Percentiles rank a stretch among this genome's conserved stretches.
Conservation (phyloP, 1,140 invertebrate species). For the Acromyrmex charruanus region DNA sequence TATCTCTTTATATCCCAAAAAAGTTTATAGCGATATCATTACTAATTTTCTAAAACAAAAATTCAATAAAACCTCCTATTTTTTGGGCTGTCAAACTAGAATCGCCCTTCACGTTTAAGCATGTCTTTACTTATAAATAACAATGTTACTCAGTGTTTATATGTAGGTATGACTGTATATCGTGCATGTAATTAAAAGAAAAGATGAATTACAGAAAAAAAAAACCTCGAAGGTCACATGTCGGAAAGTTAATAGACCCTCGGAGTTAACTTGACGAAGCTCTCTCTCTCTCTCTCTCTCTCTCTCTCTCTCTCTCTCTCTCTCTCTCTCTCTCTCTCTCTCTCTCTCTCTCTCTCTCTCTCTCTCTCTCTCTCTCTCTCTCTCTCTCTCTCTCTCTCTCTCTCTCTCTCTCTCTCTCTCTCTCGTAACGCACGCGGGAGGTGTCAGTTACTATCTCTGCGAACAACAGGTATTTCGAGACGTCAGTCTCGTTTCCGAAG, state of each 20-base stretch:
- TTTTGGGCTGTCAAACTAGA: too few species aligned
- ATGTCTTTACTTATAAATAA: constrained; percentile 43
- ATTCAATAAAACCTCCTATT: too few species aligned
- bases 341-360: background rate
- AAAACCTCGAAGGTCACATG: background rate
- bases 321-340: too few species aligned
- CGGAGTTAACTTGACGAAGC: background rate
- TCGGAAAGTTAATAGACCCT: background rate
- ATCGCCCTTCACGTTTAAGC: too few species aligned
- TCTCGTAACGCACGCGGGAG: background rate
- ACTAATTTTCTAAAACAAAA: too few species aligned
- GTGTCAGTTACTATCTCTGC: constrained; percentile 12
- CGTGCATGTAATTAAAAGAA: background rate
- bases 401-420: background rate
- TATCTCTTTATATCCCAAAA: too few species aligned
- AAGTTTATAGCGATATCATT: too few species aligned
- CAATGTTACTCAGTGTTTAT: background rate
- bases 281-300: background rate
- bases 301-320: background rate
- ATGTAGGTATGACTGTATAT: background rate
- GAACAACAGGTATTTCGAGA: constrained; percentile 31
- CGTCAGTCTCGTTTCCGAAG: constrained; percentile 24
- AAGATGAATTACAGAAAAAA: background rate
- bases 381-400: too few species aligned
- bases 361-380: background rate